These are phyloP conservation scores for Hedychridium roseum DNA, from an alignment of 2,888 invertebrate genomes.

Conservation along the genomic window DNA sequence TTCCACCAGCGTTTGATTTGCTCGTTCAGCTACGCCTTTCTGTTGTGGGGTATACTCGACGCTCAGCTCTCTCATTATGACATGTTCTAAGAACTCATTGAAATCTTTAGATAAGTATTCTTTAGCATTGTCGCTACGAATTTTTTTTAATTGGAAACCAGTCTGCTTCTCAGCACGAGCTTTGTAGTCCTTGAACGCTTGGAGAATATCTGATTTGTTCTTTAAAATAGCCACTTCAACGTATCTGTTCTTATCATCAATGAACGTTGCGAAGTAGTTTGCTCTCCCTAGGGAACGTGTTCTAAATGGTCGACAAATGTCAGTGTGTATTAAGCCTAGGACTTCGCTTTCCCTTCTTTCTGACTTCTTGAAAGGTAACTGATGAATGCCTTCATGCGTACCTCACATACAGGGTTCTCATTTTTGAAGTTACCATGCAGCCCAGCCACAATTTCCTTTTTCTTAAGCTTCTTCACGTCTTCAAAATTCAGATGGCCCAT, in stretches of 20 bases:
- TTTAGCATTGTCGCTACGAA: slow-evolving; percentile 24
- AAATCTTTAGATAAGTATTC: slow-evolving; percentile 28
- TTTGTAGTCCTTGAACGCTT: slow-evolving; percentile 23
- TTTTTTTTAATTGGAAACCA: slow-evolving; percentile 18
- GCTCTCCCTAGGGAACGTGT: slow-evolving; percentile 18
- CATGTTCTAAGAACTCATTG: slow-evolving; percentile 7
- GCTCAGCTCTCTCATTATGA: slow-evolving; percentile 24
- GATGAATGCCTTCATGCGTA: slow-evolving; percentile 19
- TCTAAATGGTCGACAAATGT: slow-evolving; percentile 27
- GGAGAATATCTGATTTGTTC: slow-evolving; percentile 10
- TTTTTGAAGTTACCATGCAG: slow-evolving; percentile 10
- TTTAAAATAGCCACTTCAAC: slow-evolving; percentile 15
- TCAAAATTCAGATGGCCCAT: slow-evolving; percentile 27
- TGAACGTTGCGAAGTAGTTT: slow-evolving; percentile 25
- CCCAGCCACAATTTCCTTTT: slow-evolving; percentile 19
- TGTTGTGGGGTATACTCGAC: slow-evolving; percentile 42
- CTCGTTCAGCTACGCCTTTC: slow-evolving; percentile 45
- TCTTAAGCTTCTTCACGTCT: slow-evolving; percentile 26
- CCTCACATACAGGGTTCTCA: slow-evolving; percentile 9
- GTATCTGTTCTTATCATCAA: slow-evolving; percentile 22
- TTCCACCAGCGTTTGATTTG: slow-evolving; percentile 44
- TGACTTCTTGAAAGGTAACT: slow-evolving; percentile 14
- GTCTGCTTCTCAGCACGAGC: slow-evolving; percentile 15
- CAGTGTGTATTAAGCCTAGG: slow-evolving; percentile 28
- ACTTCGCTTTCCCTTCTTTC: slow-evolving; percentile 7